Base-by-base conservation (phyloP, 2,113 vertebrate species). In the Melospiza melodia region DNA sequence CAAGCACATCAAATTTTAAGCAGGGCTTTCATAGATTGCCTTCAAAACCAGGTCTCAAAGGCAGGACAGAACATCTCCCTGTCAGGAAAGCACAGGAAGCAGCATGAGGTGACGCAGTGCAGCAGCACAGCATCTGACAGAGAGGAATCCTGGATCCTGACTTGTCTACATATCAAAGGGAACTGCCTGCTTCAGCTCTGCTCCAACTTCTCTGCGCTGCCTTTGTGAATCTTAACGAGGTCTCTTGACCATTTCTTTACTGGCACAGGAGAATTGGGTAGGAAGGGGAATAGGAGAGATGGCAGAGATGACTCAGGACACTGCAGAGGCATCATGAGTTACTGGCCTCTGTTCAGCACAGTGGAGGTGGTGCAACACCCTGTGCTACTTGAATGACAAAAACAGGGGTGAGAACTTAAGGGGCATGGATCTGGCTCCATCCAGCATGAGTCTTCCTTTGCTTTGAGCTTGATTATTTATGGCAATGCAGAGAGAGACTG, bases 81-180 rank as follows among this genome's bases (percentile, higher is more conserved):
- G 49, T 44, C 2, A 0, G 71, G 84, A 49, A 80, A 69, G 51
- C 46, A 75, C 2, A 7, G 72, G 79, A 91, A 84, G 17, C 44
- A 28, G 89, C 46, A 30, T 0, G 10, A 76, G 84, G 92, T 49
- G 87, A 96, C 18, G 75, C 96, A 96, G 78, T 79, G 90, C 96
- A 95, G 90, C 81, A 89, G 51, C 2, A 52, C 43, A n/a, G 37
- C 55, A n/a, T 71, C 88, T 82, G 63, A 91, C 84, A 90, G 94
- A 67, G 82, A 85, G 58, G 67, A 87, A 75, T 67, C 85, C 88
- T 81, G 43, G 16, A 72, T 65, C 84, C 35, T 0, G 1, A 43
- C 93, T 73, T 76, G 71, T 83, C 91, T 85, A 69, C 78, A 68
- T 63, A 94, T 93, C 94, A 95, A 95, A 96, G 85, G 75, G 84